phyloP scores from a whole-genome alignment of 2,888 invertebrate genomes.

The Hirtodrosophila confusa region DNA sequence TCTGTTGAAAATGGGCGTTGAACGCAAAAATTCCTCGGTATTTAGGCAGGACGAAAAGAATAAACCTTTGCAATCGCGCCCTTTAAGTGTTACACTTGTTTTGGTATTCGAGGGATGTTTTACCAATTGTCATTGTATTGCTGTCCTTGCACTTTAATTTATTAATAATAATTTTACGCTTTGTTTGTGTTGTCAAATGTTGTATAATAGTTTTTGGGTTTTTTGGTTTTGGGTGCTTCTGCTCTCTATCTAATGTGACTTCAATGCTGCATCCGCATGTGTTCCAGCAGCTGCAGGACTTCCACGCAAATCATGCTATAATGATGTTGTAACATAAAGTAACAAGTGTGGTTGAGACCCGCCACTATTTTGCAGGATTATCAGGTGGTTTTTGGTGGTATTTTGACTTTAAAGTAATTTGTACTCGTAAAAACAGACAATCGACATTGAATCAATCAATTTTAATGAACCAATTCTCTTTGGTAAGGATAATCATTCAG shows the following conservation, averaged over 20 bases:
- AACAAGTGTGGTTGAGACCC: conserved; percentile 48
- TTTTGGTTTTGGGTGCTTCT: conserved; percentile 3
- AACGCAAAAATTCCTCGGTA: conserved; percentile 79
- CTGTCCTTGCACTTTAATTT: conserved; percentile 48
- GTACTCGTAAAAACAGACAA: neutral
- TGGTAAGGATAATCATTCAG: neutral
- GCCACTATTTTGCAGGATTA: conserved; percentile 49
- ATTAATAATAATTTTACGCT: conserved; percentile 79
- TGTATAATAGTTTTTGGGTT: conserved; percentile 49
- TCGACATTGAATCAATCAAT: neutral
- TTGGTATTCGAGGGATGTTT: conserved; percentile 52
- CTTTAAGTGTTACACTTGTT: conserved; percentile 65
- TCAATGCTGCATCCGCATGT: conserved; percentile 56
- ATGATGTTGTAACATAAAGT: conserved; percentile 22
- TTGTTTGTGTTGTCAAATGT: conserved; percentile 72
- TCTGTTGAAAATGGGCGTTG: conserved; percentile 71
- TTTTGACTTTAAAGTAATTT: conserved; percentile 8
- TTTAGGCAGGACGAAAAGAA: conserved; percentile 48
- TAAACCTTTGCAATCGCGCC: neutral
- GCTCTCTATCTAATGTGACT: conserved; percentile 50
- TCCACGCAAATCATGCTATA: conserved; percentile 59
- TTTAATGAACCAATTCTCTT: neutral
- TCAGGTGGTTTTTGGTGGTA: conserved; percentile 61
- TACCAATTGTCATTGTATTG: conserved; percentile 58
- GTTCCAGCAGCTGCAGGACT: conserved; percentile 57